These are phyloP conservation scores for Nicator chloris DNA, from an alignment of 2,113 vertebrate genomes.

Conservation along the genomic window DNA sequence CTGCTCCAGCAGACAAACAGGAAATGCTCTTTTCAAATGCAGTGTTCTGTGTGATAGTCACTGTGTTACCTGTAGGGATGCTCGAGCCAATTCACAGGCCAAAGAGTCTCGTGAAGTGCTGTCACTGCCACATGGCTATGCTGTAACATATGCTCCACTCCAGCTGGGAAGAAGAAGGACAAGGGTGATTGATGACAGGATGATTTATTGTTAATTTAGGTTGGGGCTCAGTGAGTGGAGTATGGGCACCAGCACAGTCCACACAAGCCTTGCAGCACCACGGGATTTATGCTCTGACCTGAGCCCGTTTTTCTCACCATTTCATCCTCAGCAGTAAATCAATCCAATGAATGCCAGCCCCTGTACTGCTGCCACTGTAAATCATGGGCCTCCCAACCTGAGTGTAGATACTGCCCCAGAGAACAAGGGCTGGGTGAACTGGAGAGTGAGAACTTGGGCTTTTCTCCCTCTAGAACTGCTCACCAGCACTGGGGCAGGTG, in stretches of 20 bases:
- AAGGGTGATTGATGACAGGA: not conserved
- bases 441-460: not conserved
- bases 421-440: not conserved
- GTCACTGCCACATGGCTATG: not conserved
- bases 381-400: not conserved
- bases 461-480: not conserved
- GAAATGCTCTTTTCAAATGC: not conserved
- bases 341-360: not conserved
- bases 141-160: not conserved
- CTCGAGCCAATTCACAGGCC: not conserved
- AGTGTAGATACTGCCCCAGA: not conserved
- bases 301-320: not conserved
- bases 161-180: not conserved
- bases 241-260: not conserved
- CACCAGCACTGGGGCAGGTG: not conserved
- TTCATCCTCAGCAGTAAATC: not conserved
- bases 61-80: not conserved
- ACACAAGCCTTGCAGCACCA: not conserved
- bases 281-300: rapidly evolving
- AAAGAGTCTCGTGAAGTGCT: not conserved
- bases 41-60: rapidly evolving
- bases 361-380: not conserved
- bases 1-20: not conserved
- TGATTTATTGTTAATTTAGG: not conserved
- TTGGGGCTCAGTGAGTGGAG: not conserved